Conservation (phyloP, 2,888 invertebrate genomes). For the Lithodes maja region DNA sequence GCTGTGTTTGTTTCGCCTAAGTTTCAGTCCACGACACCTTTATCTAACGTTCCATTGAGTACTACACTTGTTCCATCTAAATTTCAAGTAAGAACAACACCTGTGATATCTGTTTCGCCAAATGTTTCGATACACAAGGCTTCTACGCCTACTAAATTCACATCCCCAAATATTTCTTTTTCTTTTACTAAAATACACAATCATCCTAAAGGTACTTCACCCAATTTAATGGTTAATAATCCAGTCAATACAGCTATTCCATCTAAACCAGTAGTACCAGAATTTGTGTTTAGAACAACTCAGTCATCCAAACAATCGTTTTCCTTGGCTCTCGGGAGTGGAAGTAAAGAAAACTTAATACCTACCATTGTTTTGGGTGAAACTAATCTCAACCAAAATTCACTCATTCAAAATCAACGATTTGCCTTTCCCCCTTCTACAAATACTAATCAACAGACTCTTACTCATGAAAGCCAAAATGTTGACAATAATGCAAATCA, state of each 20-base stretch:
- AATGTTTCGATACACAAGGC: neutral
- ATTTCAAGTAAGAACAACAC: neutral
- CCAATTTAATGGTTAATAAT: neutral
- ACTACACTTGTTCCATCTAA: neutral
- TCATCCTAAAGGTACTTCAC: neutral
- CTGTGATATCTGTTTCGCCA: neutral
- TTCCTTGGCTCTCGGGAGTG: neutral
- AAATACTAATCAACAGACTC: too few species aligned
- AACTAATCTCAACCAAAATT: neutral
- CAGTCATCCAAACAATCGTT: neutral
- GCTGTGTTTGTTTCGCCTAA: neutral
- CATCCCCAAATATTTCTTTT: neutral
- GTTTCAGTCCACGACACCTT: neutral
- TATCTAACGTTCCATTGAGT: neutral
- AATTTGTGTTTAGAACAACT: neutral
- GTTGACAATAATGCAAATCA: too few species aligned
- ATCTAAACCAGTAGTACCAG: neutral
- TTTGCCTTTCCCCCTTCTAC: too few species aligned
- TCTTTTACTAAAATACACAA: neutral
- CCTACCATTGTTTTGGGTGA: neutral
- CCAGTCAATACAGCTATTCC: neutral
- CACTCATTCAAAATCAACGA: neutral
- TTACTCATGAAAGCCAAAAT: too few species aligned
- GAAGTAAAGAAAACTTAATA: neutral
- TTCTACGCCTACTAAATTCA: too few species aligned